Conservation (phyloP, 2,113 vertebrate species). For the Neolamprologus sp. region DNA sequence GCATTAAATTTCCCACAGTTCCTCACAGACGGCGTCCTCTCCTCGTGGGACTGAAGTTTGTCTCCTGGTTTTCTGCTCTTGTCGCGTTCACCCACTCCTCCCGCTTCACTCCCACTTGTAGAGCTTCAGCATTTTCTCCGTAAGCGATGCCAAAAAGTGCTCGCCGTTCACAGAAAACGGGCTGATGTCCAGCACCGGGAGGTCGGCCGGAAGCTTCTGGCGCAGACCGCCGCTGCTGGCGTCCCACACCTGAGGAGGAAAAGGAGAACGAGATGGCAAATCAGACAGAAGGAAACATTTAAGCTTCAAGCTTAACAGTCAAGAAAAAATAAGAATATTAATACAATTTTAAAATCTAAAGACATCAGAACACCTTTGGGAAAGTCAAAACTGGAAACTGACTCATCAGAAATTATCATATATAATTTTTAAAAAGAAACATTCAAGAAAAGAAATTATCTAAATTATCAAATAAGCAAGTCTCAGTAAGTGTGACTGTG, state of each 20-base stretch:
- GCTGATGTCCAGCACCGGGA: slow-evolving; percentile 87
- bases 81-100: neutral
- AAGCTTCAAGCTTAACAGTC: neutral
- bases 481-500: neutral
- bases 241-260: slow-evolving; percentile 82
- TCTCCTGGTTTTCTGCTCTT: neutral
- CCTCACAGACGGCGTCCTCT: neutral
- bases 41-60: neutral
- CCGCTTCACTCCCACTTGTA: slow-evolving; percentile 85
- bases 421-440: neutral
- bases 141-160: slow-evolving; percentile 84
- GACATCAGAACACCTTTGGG: neutral
- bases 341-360: neutral
- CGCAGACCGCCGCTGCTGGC: slow-evolving; percentile 79
- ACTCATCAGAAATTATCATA: neutral
- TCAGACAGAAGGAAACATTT: neutral
- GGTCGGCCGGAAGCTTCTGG: slow-evolving; percentile 83
- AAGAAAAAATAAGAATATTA: neutral
- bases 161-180: slow-evolving; percentile 80
- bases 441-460: neutral
- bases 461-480: neutral
- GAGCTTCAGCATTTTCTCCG: slow-evolving; percentile 86
- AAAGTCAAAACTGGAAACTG: neutral
- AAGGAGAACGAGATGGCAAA: neutral
- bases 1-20: neutral